These are phyloP conservation scores for Strigamia crassipes DNA, from an alignment of 2,888 invertebrate species.

Conservation along the genomic window DNA sequence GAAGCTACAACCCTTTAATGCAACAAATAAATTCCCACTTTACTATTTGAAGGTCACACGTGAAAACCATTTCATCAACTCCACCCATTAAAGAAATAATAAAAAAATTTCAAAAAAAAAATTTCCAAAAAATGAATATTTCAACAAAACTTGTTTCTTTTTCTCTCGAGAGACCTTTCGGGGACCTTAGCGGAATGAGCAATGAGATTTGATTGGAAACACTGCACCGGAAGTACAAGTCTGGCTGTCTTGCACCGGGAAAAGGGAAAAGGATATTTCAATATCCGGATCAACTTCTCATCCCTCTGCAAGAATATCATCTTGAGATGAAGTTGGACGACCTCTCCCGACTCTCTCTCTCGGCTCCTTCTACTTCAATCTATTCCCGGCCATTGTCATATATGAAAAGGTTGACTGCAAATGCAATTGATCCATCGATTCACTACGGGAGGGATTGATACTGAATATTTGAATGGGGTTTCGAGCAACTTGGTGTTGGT, in stretches of 20 bases:
- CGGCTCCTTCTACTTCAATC: no score
- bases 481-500: not conserved
- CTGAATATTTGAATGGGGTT: not conserved
- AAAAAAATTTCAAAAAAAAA: no score
- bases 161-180: no score
- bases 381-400: not conserved
- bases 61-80: not conserved
- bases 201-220: conserved; percentile 16
- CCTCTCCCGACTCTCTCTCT: not conserved
- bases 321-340: not conserved
- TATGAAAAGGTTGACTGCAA: not conserved
- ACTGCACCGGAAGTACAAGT: conserved; percentile 1
- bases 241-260: not conserved
- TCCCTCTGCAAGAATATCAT: not conserved
- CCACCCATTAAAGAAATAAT: not conserved
- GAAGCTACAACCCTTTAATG: conserved; percentile 4
- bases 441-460: not conserved
- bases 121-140: conserved; percentile 13
- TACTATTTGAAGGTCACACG: not conserved
- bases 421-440: not conserved
- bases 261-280: conserved; percentile 16
- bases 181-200: not conserved
- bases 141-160: no score
- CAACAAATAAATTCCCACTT: not conserved
- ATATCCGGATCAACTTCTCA: conserved; percentile 15